These are phyloP conservation scores for Seriola aureovittata DNA, from an alignment of 2,113 vertebrate genomes.

Conservation along the genomic window DNA sequence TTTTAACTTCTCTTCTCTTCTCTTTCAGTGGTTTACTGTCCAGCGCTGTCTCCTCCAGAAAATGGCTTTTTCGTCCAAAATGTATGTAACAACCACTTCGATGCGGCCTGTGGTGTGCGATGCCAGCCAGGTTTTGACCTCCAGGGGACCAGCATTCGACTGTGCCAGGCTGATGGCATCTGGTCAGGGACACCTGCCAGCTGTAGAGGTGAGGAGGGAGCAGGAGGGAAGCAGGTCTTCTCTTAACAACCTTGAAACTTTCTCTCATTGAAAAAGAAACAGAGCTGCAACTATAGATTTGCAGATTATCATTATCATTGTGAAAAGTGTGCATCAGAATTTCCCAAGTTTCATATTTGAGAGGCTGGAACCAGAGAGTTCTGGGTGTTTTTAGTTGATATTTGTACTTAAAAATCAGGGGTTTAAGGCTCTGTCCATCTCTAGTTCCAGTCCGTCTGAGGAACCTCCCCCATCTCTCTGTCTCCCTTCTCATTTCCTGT, in stretches of 20 bases:
- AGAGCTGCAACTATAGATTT: too few species aligned
- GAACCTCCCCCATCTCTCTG: not conserved
- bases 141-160: slow-evolving; percentile 90
- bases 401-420: too few species aligned
- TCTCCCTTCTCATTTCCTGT: not conserved
- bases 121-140: slow-evolving; percentile 94
- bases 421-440: not conserved
- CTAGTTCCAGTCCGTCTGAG: not conserved
- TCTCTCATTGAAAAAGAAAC: not conserved
- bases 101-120: slow-evolving; percentile 94
- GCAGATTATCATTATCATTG: too few species aligned
- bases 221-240: slow-evolving; percentile 75
- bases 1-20: not conserved
- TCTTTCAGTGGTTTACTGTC: slow-evolving; percentile 90
- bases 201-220: slow-evolving; percentile 88
- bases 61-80: slow-evolving; percentile 96
- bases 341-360: too few species aligned
- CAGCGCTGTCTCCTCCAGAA: slow-evolving; percentile 89
- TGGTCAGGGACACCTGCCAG: slow-evolving; percentile 92
- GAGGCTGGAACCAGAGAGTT: too few species aligned
- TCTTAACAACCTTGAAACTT: not conserved
- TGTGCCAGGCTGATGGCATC: slow-evolving; percentile 92
- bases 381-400: too few species aligned
- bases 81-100: slow-evolving; percentile 94
- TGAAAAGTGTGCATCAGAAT: too few species aligned